phyloP scores from a whole-genome alignment of 2,113 vertebrate genomes.

The Chloropsis cyanopogon region DNA sequence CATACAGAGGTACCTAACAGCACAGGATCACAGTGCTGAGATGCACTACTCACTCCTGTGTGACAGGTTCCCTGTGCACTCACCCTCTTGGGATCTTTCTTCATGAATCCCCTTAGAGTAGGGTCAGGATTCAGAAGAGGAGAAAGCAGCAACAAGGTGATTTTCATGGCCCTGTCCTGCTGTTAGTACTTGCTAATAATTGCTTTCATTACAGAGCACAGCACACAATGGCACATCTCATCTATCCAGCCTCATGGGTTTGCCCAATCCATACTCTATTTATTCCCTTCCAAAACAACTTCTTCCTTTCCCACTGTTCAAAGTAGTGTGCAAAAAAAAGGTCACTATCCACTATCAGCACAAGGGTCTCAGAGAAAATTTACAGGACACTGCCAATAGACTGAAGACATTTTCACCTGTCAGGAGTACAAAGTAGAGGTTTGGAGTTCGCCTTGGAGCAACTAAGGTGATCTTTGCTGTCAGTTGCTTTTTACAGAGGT shows the following conservation, averaged over 20 bases:
- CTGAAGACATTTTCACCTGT: background rate
- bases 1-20: background rate
- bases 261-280: background rate
- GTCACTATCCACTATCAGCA: background rate
- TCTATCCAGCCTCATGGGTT: background rate
- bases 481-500: background rate
- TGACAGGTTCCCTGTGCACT: background rate
- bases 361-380: background rate
- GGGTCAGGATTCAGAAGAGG: background rate
- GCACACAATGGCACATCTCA: background rate
- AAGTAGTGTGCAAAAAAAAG: background rate
- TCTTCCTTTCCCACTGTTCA: background rate
- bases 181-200: background rate
- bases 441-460: background rate
- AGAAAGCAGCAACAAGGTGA: background rate
- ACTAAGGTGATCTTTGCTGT: background rate
- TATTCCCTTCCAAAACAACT: background rate
- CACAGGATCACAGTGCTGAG: fast-evolving
- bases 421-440: background rate
- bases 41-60: background rate
- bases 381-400: background rate
- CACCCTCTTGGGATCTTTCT: background rate
- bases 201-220: background rate
- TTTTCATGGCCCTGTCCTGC: background rate
- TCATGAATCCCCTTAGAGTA: background rate